phyloP scores from a whole-genome alignment of 23 tunicate species.

The Halocynthia aurantium region DNA sequence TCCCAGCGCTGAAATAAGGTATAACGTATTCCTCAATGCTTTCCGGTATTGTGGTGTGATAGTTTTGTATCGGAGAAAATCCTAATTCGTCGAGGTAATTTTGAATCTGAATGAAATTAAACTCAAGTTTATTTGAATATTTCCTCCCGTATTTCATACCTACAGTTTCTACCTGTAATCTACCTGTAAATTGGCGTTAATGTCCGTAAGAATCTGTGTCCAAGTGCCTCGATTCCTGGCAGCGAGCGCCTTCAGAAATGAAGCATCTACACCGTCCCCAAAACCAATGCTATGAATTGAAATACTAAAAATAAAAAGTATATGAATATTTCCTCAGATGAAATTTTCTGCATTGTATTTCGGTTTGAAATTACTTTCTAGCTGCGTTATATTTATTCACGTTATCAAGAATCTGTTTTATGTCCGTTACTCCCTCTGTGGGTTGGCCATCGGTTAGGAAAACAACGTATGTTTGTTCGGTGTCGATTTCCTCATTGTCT shows the following conservation, averaged over 20 bases:
- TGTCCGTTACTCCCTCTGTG: background rate
- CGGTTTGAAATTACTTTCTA: slow-evolving; percentile 5
- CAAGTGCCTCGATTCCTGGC: slow-evolving; percentile 13
- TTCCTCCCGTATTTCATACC: background rate
- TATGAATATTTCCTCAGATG: background rate
- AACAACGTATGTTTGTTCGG: background rate
- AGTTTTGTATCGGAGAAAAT: background rate
- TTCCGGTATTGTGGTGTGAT: background rate
- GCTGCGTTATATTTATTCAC: background rate
- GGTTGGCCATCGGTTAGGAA: slow-evolving; percentile 15
- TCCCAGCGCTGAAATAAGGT: background rate
- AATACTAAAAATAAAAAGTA: background rate
- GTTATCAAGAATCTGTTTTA: background rate
- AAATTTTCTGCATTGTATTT: background rate
- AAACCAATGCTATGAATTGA: slow-evolving; percentile 8
- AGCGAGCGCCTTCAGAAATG: background rate
- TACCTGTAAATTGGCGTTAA: slow-evolving; percentile 16
- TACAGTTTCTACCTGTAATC: too few relatives aligned
- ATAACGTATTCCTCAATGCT: slow-evolving; percentile 2
- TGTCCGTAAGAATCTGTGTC: slow-evolving; percentile 11
- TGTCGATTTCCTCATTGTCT: too few relatives aligned
- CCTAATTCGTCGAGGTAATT: slow-evolving; percentile 5
- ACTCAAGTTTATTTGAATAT: too few relatives aligned
- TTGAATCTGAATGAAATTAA: background rate
- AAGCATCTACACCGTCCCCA: slow-evolving; percentile 6